Percentiles rank a stretch among this genome's conserved stretches.
phyloP scores from a whole-genome alignment of 1,140 invertebrate genomes.

The Euwallacea fornicatus region DNA sequence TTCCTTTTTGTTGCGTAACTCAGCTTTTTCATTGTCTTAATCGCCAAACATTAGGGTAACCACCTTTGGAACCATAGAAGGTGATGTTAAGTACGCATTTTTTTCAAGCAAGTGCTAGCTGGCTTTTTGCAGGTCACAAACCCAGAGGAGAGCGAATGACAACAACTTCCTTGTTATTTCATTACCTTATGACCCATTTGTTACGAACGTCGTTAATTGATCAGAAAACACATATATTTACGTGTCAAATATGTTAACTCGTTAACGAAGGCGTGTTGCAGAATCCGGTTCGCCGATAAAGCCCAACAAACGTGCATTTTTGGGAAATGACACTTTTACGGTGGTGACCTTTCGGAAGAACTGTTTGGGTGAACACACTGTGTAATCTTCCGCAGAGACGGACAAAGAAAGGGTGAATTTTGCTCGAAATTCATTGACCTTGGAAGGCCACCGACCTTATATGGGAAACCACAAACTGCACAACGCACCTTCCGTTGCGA shows the following conservation, averaged over 20 bases:
- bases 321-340: conserved; percentile 21
- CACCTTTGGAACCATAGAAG: too few relatives aligned
- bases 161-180: too few relatives aligned
- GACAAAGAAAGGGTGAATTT: conserved; percentile 33
- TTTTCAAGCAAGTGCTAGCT: too few relatives aligned
- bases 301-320: conserved; percentile 10
- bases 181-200: too few relatives aligned
- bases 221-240: too few relatives aligned
- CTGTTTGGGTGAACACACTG: conserved; percentile 3
- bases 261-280: conserved; percentile 22
- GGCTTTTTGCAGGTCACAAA: too few relatives aligned
- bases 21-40: too few relatives aligned
- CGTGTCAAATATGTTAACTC: background rate
- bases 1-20: too few relatives aligned
- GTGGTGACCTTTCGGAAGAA: conserved; percentile 8
- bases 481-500: background rate
- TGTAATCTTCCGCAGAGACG: conserved; percentile 20
- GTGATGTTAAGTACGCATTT: too few relatives aligned
- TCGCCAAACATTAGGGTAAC: too few relatives aligned
- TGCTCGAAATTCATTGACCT: conserved; percentile 27
- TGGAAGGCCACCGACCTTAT: conserved; percentile 34
- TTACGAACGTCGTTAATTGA: too few relatives aligned
- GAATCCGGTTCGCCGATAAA: conserved; percentile 20
- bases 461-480: conserved; percentile 23
- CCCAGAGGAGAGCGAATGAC: too few relatives aligned